These are phyloP conservation scores for Ephydatia muelleri DNA, from an alignment of 37 sponge, comb jelly and placozoan species.

Conservation along the genomic window DNA sequence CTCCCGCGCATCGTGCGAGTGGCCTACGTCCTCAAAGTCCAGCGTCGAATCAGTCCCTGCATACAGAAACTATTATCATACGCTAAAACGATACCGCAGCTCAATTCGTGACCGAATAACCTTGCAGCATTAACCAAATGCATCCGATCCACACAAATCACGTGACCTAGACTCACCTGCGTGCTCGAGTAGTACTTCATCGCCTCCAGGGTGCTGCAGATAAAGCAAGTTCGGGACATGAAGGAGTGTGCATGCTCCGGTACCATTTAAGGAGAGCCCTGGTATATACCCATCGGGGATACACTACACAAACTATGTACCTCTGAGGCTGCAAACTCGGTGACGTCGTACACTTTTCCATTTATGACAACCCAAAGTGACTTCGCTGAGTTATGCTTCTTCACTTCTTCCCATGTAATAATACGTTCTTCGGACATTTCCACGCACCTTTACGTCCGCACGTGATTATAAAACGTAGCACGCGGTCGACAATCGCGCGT, in stretches of 20 bases:
- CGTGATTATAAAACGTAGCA: not conserved
- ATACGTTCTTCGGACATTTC: not conserved
- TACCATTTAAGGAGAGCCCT: not conserved
- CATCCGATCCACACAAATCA: not conserved
- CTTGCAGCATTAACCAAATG: too few relatives aligned
- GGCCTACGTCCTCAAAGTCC: conserved; percentile 89
- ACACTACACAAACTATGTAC: conserved; percentile 29
- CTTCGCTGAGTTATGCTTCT: conserved; percentile 49
- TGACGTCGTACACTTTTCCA: conserved; percentile 93
- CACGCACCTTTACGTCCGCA: too few relatives aligned
- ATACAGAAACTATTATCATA: too few relatives aligned
- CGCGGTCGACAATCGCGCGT: not conserved
- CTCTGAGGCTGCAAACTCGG: conserved; percentile 80
- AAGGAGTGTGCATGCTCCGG: too few relatives aligned
- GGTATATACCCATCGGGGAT: too few relatives aligned
- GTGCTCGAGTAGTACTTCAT: conserved; percentile 83
- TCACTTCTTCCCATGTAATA: conserved; percentile 72
- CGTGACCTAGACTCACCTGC: conserved; percentile 50
- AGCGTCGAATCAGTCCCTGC: conserved; percentile 70
- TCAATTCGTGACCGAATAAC: too few relatives aligned
- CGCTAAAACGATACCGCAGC: too few relatives aligned
- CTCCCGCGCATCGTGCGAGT: conserved; percentile 75
- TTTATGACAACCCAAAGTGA: conserved; percentile 87
- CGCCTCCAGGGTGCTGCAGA: conserved; percentile 86
- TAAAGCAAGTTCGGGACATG: too few relatives aligned